phyloP scores from a whole-genome alignment of 2,797 vertebrate genomes.

The Ataeniobius toweri region DNA sequence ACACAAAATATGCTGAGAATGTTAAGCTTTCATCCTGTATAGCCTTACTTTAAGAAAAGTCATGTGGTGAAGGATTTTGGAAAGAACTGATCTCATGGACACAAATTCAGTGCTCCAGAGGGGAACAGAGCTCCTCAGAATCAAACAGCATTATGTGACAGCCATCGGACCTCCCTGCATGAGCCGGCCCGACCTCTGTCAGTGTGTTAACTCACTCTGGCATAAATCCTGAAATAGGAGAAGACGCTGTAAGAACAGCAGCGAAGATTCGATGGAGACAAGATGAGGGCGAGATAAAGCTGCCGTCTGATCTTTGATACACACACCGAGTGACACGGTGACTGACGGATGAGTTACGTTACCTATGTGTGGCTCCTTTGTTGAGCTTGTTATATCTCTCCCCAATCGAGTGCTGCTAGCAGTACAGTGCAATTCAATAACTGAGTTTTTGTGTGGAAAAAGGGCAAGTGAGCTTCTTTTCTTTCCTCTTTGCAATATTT shows the following conservation, averaged over 20 bases:
- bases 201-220: constrained; percentile 31
- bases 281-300: constrained; percentile 44
- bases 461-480: constrained; percentile 14
- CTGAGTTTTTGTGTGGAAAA: neutral
- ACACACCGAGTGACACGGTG: constrained; percentile 22
- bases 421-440: constrained; percentile 12
- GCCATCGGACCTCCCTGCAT: constrained; percentile 22
- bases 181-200: constrained; percentile 39
- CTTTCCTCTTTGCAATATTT: neutral
- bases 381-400: constrained; percentile 24
- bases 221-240: constrained; percentile 53
- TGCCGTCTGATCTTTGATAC: constrained; percentile 59
- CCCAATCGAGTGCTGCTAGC: constrained; percentile 28
- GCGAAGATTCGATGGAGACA: constrained; percentile 40
- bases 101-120: constrained; percentile 11
- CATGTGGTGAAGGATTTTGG: constrained; percentile 1
- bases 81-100: constrained; percentile 1
- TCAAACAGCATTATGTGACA: constrained; percentile 15
- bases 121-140: constrained; percentile 26
- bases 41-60: neutral
- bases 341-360: constrained; percentile 41
- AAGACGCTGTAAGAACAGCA: constrained; percentile 38
- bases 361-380: constrained; percentile 57
- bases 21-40: neutral
- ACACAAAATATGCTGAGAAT: constrained; percentile 6